These are phyloP conservation scores for Monomorium pharaonis DNA, from an alignment of 1,140 invertebrate species.

Conservation along the genomic window DNA sequence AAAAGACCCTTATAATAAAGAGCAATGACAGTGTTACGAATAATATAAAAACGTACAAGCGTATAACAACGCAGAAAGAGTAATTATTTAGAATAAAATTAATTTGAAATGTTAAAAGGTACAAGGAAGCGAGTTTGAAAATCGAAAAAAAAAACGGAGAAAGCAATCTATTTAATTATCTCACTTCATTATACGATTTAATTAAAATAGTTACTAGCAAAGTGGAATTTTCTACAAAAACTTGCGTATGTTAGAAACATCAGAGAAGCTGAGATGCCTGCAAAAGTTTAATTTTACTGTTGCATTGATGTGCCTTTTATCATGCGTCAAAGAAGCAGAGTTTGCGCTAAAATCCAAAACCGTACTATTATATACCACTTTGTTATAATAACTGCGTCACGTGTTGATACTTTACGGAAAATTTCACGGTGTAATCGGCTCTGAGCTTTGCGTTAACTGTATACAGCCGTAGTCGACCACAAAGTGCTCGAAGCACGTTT, in stretches of 20 bases:
- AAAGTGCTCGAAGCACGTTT: slow-evolving; percentile 6
- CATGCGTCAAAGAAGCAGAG: slow-evolving; percentile 1
- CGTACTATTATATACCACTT: not conserved
- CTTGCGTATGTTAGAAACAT: not conserved
- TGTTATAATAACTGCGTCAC: slow-evolving; percentile 21
- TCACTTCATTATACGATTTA: not conserved
- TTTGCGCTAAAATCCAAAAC: slow-evolving; percentile 20
- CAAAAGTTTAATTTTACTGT: not conserved
- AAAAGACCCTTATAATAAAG: not conserved
- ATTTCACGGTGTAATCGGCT: slow-evolving; percentile 34
- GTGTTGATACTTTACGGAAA: slow-evolving; percentile 20
- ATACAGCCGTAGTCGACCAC: slow-evolving; percentile 15
- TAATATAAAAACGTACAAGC: not conserved
- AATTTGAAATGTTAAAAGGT: not conserved
- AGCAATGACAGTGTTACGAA: not conserved
- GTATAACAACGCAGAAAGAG: not conserved
- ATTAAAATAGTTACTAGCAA: not conserved
- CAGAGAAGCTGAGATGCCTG: not conserved
- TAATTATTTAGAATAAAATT: not conserved
- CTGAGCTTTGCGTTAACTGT: not conserved
- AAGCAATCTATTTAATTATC: not conserved
- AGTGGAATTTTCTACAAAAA: not conserved
- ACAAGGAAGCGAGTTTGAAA: not conserved
- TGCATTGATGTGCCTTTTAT: not conserved
- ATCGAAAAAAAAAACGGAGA: not conserved